phyloP scores from a whole-genome alignment of 1,140 invertebrate species.

The Berghia stephanieae region DNA sequence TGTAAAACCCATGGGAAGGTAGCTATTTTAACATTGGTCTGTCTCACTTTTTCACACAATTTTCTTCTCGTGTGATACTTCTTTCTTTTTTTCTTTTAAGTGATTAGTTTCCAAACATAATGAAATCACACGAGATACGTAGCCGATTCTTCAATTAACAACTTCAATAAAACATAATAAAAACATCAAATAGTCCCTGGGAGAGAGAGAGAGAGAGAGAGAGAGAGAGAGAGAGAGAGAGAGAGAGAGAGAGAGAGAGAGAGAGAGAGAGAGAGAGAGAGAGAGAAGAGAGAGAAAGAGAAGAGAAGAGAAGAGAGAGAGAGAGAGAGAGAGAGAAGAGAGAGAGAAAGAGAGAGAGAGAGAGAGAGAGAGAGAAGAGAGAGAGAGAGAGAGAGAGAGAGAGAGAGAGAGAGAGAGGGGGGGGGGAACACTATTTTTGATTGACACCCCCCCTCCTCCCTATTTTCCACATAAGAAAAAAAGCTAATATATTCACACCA shows the following conservation, averaged over 20 bases:
- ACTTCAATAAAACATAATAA: background rate
- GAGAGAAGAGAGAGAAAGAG: background rate
- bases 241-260: background rate
- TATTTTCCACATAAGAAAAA: no score
- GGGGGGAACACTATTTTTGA: no score
- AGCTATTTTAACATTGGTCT: no score
- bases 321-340: background rate
- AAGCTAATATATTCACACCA: no score
- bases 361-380: background rate
- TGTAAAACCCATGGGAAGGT: no score
- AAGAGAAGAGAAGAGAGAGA: background rate
- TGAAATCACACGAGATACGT: no score
- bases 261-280: slow-evolving; percentile 17
- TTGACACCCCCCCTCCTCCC: no score
- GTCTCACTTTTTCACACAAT: no score
- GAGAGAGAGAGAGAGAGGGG: background rate
- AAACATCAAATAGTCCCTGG: background rate
- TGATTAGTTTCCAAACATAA: no score
- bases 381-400: slow-evolving; percentile 20
- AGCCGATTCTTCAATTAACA: no score
- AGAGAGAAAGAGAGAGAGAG: slow-evolving; percentile 20
- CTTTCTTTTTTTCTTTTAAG: no score
- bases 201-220: background rate
- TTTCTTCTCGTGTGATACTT: no score
- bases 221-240: slow-evolving; percentile 17